Evolutionary conservation across 2,113 vertebrate genomes (phyloP).

Genomic region (Sander vitreus): DNA sequence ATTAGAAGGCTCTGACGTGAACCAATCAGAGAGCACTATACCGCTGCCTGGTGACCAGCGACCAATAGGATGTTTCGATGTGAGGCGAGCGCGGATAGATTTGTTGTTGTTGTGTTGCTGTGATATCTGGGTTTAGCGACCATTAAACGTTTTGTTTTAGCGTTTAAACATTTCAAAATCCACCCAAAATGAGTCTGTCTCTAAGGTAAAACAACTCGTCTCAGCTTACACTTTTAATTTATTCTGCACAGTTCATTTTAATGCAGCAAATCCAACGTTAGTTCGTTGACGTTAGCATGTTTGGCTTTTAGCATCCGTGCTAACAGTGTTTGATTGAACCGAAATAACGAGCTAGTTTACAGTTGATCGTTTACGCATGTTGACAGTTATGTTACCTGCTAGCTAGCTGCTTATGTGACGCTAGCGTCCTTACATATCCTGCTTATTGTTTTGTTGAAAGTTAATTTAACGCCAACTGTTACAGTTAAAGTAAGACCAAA

Average conservation of each 20-base stretch:
- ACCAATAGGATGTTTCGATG: constrained; percentile 54
- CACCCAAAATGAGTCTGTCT: constrained; percentile 73
- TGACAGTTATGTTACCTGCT: neutral
- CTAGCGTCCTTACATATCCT: neutral
- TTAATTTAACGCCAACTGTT: neutral
- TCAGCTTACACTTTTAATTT: accelerated
- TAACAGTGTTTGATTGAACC: neutral
- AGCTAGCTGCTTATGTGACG: neutral
- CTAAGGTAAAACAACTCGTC: constrained; percentile 64
- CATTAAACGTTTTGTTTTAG: accelerated
- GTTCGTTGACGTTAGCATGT: constrained; percentile 10
- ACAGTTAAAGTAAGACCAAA: no score
- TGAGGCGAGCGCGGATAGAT: constrained; percentile 61
- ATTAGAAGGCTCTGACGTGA: accelerated
- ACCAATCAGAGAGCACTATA: constrained; percentile 61
- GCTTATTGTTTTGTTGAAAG: neutral
- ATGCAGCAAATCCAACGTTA: neutral
- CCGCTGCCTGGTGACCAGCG: constrained; percentile 43
- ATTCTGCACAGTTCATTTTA: accelerated
- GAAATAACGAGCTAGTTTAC: neutral
- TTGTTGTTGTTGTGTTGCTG: constrained; percentile 35
- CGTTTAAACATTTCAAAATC: neutral
- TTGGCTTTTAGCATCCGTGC: neutral
- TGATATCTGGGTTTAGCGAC: neutral
- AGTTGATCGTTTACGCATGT: neutral